phyloP scores from a whole-genome alignment of 35 echinoderm and acorn worm genomes.

The Lytechinus variegatus region DNA sequence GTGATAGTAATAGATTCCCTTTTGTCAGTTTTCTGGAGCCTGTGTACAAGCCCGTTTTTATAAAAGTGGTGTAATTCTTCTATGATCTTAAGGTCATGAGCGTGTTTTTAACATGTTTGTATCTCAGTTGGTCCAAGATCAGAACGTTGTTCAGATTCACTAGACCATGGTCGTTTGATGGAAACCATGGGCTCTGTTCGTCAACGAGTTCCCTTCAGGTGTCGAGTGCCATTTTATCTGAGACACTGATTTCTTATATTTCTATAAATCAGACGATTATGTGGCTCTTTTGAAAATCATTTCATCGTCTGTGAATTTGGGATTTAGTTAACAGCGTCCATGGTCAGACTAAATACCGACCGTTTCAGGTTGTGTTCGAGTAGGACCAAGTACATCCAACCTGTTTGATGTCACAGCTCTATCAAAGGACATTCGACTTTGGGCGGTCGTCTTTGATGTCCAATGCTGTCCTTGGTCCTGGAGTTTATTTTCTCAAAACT shows the following conservation, averaged over 20 bases:
- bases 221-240: not conserved
- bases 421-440: not conserved
- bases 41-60: not conserved
- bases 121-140: not conserved
- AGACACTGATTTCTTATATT: not conserved
- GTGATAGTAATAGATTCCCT: not conserved
- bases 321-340: conserved; percentile 12
- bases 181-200: not conserved
- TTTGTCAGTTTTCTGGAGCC: not conserved
- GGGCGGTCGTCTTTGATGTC: not conserved
- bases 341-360: not conserved
- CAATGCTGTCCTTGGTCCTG: not conserved
- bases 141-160: not conserved
- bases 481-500: not conserved
- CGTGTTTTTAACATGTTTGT: not conserved
- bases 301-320: not conserved
- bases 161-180: not conserved
- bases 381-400: not conserved
- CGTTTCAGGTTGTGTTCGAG: not conserved
- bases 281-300: not conserved
- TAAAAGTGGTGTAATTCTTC: not conserved
- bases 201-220: not conserved
- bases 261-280: not conserved
- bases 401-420: not conserved
- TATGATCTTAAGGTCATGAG: not conserved